Conservation (phyloP, 2,797 vertebrate genomes). For the Vultur gryphus region DNA sequence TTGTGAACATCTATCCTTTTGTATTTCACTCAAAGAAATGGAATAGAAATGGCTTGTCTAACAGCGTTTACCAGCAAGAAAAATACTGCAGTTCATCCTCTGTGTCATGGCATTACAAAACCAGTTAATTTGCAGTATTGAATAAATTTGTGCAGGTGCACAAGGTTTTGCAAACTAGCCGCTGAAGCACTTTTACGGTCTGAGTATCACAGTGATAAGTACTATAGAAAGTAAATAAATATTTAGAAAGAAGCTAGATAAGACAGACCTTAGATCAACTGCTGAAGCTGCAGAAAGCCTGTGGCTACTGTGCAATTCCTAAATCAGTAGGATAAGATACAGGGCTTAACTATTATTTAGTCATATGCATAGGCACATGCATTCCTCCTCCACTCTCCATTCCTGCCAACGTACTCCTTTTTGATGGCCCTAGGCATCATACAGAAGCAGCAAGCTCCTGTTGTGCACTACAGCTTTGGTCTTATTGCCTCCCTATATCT, state of each 20-base stretch:
- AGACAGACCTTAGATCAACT: not conserved
- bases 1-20: not conserved
- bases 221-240: not conserved
- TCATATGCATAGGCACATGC: accelerated
- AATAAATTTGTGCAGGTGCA: not conserved
- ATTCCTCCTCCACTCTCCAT: not conserved
- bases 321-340: not conserved
- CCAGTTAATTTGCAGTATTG: not conserved
- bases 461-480: not conserved
- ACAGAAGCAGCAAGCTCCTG: not conserved
- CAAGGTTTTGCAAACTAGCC: not conserved
- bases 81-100: not conserved
- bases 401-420: not conserved
- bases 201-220: not conserved
- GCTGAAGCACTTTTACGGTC: not conserved
- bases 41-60: not conserved
- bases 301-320: not conserved
- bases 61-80: not conserved
- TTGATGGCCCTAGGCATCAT: not conserved
- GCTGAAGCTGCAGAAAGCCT: not conserved
- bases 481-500: not conserved
- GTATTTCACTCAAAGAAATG: not conserved
- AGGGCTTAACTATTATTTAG: not conserved
- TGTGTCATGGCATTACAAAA: not conserved
- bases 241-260: not conserved